Conservation (phyloP, 2,888 invertebrate genomes). For the Oscheius sp. region DNA sequence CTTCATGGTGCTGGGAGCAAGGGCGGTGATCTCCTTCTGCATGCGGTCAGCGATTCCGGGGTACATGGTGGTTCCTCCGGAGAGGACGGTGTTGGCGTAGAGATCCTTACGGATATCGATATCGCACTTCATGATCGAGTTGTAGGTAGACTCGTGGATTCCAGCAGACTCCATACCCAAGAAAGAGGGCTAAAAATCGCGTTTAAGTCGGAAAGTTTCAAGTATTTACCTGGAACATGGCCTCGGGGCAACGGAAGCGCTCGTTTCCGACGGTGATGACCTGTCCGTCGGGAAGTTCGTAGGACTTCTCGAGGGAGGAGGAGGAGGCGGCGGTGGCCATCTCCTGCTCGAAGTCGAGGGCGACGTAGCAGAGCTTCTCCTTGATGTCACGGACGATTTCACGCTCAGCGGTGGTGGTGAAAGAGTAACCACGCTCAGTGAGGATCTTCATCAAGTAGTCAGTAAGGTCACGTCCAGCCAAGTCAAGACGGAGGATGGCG, state of each 20-base stretch:
- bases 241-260: slow-evolving; percentile 87
- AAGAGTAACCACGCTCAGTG: slow-evolving; percentile 72
- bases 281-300: slow-evolving; percentile 88
- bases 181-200: slow-evolving; percentile 73
- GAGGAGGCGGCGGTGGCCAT: slow-evolving; percentile 90
- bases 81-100: slow-evolving; percentile 78
- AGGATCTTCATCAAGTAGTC: slow-evolving; percentile 76
- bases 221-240: slow-evolving; percentile 79
- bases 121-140: slow-evolving; percentile 93
- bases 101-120: slow-evolving; percentile 83
- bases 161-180: slow-evolving; percentile 75
- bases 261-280: slow-evolving; percentile 75
- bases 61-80: slow-evolving; percentile 82
- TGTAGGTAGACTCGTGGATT: slow-evolving; percentile 76
- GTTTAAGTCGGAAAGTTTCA: slow-evolving; percentile 46
- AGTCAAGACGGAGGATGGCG: slow-evolving; percentile 73
- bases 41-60: slow-evolving; percentile 95
- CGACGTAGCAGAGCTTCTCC: slow-evolving; percentile 97
- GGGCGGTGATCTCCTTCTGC: slow-evolving; percentile 82
- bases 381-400: slow-evolving; percentile 91
- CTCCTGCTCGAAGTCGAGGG: slow-evolving; percentile 97
- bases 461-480: slow-evolving; percentile 74
- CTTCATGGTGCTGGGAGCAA: slow-evolving; percentile 75
- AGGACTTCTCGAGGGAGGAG: slow-evolving; percentile 87
- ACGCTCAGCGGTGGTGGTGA: slow-evolving; percentile 73